Evolutionary conservation across 2,888 invertebrate species (phyloP).

Genomic region (Microctonus hyperodae): DNA sequence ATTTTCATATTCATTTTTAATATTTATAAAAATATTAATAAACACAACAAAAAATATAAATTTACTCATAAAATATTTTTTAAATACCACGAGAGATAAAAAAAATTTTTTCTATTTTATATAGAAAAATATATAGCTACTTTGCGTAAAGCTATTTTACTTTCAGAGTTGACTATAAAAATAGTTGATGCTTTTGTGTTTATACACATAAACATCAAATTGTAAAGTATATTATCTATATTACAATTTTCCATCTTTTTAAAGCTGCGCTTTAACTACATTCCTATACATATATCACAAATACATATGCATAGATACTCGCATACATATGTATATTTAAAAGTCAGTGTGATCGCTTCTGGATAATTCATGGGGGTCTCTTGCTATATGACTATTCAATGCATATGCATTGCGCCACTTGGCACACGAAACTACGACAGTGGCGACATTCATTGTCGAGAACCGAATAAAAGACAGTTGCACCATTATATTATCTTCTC

Average conservation of each 20-base stretch:
- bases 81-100: no score
- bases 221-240: neutral
- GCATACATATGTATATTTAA: neutral
- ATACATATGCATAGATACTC: neutral
- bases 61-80: no score
- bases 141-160: neutral
- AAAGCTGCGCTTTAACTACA: neutral
- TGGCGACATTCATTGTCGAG: conserved; percentile 1
- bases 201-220: neutral
- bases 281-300: neutral
- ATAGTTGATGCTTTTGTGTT: neutral
- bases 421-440: neutral
- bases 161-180: neutral
- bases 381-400: neutral
- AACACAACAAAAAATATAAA: no score
- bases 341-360: neutral
- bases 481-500: neutral
- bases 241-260: neutral
- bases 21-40: no score
- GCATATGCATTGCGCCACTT: neutral
- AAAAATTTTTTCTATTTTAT: no score
- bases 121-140: neutral
- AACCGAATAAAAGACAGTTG: conserved; percentile 1
- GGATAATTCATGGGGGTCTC: neutral
- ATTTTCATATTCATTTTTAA: no score